These are phyloP conservation scores for Elachura formosa DNA, from an alignment of 2,113 vertebrate genomes.

Conservation along the genomic window DNA sequence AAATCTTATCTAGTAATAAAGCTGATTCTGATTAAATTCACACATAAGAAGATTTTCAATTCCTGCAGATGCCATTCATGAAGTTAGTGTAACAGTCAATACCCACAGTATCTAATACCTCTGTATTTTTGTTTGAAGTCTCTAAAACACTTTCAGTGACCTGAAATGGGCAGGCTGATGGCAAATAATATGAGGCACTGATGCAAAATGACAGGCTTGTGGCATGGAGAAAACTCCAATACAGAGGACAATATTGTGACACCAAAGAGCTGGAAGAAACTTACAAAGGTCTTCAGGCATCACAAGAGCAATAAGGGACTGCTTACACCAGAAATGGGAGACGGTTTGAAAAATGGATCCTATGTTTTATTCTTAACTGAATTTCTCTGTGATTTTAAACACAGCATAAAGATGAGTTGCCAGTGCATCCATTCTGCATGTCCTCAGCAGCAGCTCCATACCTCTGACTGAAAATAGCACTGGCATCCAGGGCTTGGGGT, in stretches of 20 bases:
- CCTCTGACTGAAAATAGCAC: neutral
- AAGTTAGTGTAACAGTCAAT: neutral
- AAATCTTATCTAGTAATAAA: neutral
- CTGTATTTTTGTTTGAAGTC: neutral
- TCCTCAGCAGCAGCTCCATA: neutral
- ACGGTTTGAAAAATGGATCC: neutral
- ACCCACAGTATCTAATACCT: neutral
- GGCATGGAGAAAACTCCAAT: neutral
- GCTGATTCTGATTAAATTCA: neutral
- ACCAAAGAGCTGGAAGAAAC: neutral
- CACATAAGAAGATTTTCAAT: neutral
- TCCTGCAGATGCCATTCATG: neutral
- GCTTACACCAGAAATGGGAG: neutral
- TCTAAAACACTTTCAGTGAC: neutral
- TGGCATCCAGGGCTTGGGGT: neutral
- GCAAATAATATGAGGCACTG: neutral
- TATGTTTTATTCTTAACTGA: neutral
- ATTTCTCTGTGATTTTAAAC: constrained; percentile 2
- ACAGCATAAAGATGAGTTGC: neutral
- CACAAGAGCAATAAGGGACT: neutral
- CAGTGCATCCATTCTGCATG: neutral
- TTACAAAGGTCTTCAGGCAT: neutral
- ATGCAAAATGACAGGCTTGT: neutral
- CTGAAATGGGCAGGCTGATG: neutral
- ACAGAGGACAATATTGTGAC: neutral